Base-by-base conservation (phyloP, 1,140 invertebrate genomes). In the Solenopsis fugax region DNA sequence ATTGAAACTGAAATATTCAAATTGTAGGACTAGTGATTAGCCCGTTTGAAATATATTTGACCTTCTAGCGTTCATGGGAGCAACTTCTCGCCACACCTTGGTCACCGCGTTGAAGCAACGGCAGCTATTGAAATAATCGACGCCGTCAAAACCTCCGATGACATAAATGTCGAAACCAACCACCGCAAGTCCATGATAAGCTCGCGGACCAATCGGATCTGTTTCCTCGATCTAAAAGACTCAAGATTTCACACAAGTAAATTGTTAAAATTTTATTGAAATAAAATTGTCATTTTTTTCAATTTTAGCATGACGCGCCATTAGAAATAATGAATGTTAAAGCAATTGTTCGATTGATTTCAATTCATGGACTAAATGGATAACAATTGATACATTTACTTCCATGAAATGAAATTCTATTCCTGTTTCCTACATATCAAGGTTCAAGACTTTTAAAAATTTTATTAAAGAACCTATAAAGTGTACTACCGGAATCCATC, bases 111-210 rank as follows among this genome's bases (percentile, higher is more conserved):
- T 96, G 91, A 97, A 97, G 87, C 96, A 96, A 50, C 96, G 94
- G 91, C 96, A 97, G 21, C 96, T 96, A 87, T 96, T 97, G 89
- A 96, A 97, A 87, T 96, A 97, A 71, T 97, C 96, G 69, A 96
- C 95, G 0, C 97, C 97, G 89, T 97, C 96, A 85, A 97, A 97
- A 0, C 97, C 97, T 7, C 97, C 97, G 45, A 97, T 96, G 0
- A 97, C 95, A 88, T 97, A 97, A 50, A 98, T 97, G 24, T 96
- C 95, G 78, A 94, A 96, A 0, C 96, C 96, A 5, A 97, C 95
- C n/a, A 97, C 96, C 0, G 96, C 96, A 0, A 96, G 96, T 7
- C 97, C 97, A 86, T 98, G 97, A 90, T 97, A 97, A 34, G 97
- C 97, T 86, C 97, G 93, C 0, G 97, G 96, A 29, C 96, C 96